Percentiles rank a stretch among this genome's conserved stretches.
These are phyloP conservation scores for Anadara kagoshimensis DNA, from an alignment of 1,140 invertebrate genomes.

Conservation along the genomic window DNA sequence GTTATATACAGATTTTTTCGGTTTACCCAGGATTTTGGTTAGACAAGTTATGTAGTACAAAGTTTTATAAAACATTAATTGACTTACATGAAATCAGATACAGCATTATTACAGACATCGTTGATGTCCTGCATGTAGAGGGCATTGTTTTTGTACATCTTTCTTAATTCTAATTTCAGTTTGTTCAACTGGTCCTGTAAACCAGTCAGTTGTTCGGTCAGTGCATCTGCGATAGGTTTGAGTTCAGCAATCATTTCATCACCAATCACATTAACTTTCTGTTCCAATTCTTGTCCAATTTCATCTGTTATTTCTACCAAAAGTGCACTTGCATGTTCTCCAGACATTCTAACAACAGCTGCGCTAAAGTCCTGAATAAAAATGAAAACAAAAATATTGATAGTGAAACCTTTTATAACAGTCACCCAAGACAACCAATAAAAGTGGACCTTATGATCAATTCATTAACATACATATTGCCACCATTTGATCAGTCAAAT, in stretches of 20 bases:
- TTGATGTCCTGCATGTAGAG: constrained; percentile 56
- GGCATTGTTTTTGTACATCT: constrained; percentile 57
- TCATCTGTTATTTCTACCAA: constrained; percentile 30
- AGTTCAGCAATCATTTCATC: constrained; percentile 51
- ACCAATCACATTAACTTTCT: constrained; percentile 49
- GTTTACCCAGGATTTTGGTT: neutral
- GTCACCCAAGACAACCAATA: neutral
- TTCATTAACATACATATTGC: too few relatives aligned
- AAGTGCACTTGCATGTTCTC: constrained; percentile 31
- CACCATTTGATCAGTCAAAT: too few relatives aligned
- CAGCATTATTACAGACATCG: constrained; percentile 27
- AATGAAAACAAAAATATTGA: neutral
- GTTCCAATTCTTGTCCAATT: constrained; percentile 38
- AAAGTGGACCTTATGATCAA: too few relatives aligned
- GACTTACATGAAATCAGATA: constrained; percentile 53
- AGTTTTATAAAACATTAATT: too few relatives aligned
- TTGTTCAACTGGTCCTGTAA: constrained; percentile 41
- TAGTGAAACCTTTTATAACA: neutral
- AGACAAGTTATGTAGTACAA: too few relatives aligned
- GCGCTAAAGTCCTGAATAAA: constrained; percentile 33
- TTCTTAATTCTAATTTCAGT: constrained; percentile 43
- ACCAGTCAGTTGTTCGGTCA: constrained; percentile 44
- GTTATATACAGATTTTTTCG: too few relatives aligned
- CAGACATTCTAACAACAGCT: constrained; percentile 23
- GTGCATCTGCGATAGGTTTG: constrained; percentile 36